A percentile compares a stretch with the other conserved stretches of the same genome.
These are phyloP conservation scores for Pollimyrus isidori DNA, from an alignment of 2,113 vertebrate genomes.

Conservation along the genomic window DNA sequence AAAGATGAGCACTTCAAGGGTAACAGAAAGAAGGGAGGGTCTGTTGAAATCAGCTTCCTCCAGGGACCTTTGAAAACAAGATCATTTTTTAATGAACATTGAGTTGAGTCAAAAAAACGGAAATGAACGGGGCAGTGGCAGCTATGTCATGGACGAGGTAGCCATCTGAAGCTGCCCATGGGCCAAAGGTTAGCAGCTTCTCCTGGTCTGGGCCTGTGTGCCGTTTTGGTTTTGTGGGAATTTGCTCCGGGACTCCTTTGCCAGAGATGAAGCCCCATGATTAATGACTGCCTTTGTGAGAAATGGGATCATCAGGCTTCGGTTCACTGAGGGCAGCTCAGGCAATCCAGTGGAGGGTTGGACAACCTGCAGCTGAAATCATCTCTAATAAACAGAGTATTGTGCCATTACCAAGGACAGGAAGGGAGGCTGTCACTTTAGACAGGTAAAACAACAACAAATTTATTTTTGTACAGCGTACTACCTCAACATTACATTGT, in stretches of 20 bases:
- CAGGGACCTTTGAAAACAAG: conserved; percentile 47
- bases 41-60: conserved; percentile 57
- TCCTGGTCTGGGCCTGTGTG: neutral
- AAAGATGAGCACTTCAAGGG: conserved; percentile 35
- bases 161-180: neutral
- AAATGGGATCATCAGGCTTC: neutral
- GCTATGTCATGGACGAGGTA: neutral
- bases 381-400: neutral
- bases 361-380: neutral
- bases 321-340: neutral
- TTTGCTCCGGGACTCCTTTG: neutral
- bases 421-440: neutral
- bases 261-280: neutral
- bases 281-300: neutral
- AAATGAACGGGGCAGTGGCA: conserved; percentile 26
- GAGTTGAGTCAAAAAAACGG: conserved; percentile 20
- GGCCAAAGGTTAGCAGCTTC: neutral
- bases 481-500: no score
- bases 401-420: neutral
- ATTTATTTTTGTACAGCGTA: no score
- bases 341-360: neutral
- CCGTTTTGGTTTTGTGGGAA: neutral
- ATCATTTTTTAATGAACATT: conserved; percentile 37
- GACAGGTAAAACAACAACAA: neutral
- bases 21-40: conserved; percentile 46